Evolutionary conservation across 2,113 vertebrate species (phyloP), one percentile per base, ranked within the genome.

Genomic region (Cryptomyrus ogoouensis): DNA sequence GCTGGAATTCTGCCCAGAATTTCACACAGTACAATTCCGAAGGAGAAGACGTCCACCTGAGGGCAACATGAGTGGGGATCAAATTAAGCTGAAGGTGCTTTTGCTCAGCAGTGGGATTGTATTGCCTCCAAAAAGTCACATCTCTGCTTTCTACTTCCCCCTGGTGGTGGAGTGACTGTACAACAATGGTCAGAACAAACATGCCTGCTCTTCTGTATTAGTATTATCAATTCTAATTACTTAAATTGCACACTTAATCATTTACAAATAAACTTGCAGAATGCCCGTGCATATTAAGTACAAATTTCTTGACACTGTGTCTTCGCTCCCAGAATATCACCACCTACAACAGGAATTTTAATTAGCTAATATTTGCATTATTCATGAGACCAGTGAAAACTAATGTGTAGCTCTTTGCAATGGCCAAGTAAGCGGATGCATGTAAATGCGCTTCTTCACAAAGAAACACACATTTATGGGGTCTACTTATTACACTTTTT

Each of bases 21-120:
- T 93, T 98, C 97, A 93, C 97, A 97, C 27, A 98, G 93, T 12
- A 98, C 96, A n/a, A 97, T 97, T 85, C 97, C 97, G 50, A 97
- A 97, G 83, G 97, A 98, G 93, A 98, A 98, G 70, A 98, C 97
- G 0, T 98, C 97, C 91, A 98, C 97, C 97, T 97, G 94, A 39
- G 52, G 90, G 27, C 44, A 35, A 66, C 49, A 89, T n/a, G 44
- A 39, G 70, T 27, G 35, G 42, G 39, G 42, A n/a, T 49, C 21
- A 6, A 5, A 49, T 46, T 49, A n/a, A 85, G 74, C 4, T 19
- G 13, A 2, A 35, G 12, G 4, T 77, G 70, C 12, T 19, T 77
- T 77, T 77, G 31, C 70, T 39, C 70, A 39, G 31, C 5, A 77
- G 15, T 35, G 35, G 70, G 31, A 6, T 77, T 77, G 19, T 35